Evolutionary conservation across 2,113 vertebrate species (phyloP).

Genomic region (Microtus oregoni): DNA sequence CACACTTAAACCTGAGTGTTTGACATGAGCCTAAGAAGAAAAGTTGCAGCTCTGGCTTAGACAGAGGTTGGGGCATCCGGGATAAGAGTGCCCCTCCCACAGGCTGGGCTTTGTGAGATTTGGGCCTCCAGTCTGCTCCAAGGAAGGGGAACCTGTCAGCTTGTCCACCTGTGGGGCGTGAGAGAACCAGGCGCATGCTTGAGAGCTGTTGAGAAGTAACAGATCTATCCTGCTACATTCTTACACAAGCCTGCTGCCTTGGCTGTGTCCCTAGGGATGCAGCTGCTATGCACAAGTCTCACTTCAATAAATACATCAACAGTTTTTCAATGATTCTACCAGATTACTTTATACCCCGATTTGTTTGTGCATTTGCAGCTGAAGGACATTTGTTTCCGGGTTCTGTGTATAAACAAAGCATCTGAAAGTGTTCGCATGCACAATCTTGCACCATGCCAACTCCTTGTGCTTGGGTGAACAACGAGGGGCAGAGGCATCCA

Average conservation of each 20-base stretch:
- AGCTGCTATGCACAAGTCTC: not conserved
- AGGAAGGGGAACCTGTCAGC: not conserved
- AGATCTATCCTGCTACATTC: not conserved
- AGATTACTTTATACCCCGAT: not conserved
- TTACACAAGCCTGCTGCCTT: not conserved
- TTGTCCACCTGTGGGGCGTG: not conserved
- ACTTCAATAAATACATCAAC: not conserved
- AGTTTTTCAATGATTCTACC: not conserved
- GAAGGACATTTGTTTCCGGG: not conserved
- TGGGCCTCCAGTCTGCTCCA: not conserved
- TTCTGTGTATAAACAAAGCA: not conserved
- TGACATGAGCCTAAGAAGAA: not conserved
- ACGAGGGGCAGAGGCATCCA: not conserved
- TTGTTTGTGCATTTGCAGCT: not conserved
- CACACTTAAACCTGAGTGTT: not conserved
- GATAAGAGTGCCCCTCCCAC: not conserved
- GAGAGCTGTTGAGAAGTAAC: not conserved
- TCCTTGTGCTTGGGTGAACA: not conserved
- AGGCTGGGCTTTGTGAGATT: not conserved
- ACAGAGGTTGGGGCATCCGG: not conserved
- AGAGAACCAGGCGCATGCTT: not conserved
- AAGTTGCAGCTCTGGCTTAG: not conserved
- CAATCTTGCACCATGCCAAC: not conserved
- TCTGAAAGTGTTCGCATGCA: not conserved
- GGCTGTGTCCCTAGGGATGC: not conserved